Evolutionary conservation across 53 echinoderm and acorn worm species (phyloP).

Genomic region (Holothuria leucospilota): DNA sequence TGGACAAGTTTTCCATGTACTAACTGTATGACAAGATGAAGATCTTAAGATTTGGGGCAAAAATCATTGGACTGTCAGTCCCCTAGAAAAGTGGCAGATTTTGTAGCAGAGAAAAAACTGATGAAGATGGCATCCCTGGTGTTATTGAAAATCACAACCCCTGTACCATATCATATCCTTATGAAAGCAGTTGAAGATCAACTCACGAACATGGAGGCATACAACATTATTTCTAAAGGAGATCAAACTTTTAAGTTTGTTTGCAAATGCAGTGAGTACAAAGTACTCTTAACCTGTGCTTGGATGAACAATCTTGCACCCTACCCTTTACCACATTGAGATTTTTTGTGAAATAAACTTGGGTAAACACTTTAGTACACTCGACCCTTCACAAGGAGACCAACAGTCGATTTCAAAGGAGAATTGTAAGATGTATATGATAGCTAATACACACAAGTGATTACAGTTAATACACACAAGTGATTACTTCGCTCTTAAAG

Average conservation of each 20-base stretch:
- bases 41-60: neutral
- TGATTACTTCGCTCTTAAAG: constrained; percentile 34
- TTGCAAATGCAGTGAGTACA: constrained; percentile 45
- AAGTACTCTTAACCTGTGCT: constrained; percentile 26
- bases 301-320: constrained; percentile 13
- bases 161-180: constrained; percentile 58
- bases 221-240: constrained; percentile 45
- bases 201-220: constrained; percentile 38
- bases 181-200: constrained; percentile 37
- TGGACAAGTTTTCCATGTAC: neutral
- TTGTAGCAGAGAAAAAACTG: constrained; percentile 41
- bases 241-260: constrained; percentile 35
- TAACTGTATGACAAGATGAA: neutral
- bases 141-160: constrained; percentile 53
- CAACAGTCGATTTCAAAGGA: constrained; percentile 26
- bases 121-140: constrained; percentile 24
- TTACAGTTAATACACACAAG: too few species aligned
- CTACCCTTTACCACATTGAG: constrained; percentile 44
- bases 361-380: constrained; percentile 23
- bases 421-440: constrained; percentile 33
- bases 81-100: constrained; percentile 34
- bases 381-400: constrained; percentile 51
- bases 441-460: too few species aligned
- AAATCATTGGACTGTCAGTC: neutral
- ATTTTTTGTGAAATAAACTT: constrained; percentile 30